Base-by-base conservation (phyloP, 2,797 vertebrate species). In the Pseudomugil gertrudae region DNA sequence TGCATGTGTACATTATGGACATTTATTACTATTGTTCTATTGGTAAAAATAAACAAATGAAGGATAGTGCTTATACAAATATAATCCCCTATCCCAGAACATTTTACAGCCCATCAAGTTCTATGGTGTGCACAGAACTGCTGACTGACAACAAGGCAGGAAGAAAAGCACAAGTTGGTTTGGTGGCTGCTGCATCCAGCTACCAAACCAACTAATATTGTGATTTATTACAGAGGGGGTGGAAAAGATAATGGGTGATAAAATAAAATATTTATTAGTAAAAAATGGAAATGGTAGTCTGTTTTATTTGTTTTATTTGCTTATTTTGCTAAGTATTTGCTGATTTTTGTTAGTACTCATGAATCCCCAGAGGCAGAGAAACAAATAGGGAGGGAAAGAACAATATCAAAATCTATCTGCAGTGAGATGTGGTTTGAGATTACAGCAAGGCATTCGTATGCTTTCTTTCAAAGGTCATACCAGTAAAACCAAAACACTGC, bases 141-240 rank as follows among this genome's bases (percentile, higher is more conserved):
- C 73, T 74, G 72, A 81, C 66, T 72, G 69, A 66, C 40, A 5
- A 15, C 52, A 52, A 63, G 64, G 35, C 72, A 57, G 8, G 45
- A 15, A 57, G 57, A 63, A 27, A 56, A 56, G 13, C 47, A 35
- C 11, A 17, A 59, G 57, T 72, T 24, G 35, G 64, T 43, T n/a
- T n/a, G n/a, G n/a, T 11, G 62, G 64, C 76, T 76, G 63, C 63
- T 72, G 71, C 70, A 73, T 52, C 76, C 72, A 70, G 65, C 54
- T 65, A 64, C 59, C 55, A 51, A 23, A 66, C 62, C 79, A 56
- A 59, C 63, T 57, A 84, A 85, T 57, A 27, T 65, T 32, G 32
- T 5, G 4, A 58, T 60, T 62, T 64, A 62, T 43, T 26, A 73
- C 35, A 66, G 27, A 67, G 29, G 13, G 30, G 19, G 14, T 19